phyloP scores from a whole-genome alignment of 2,113 vertebrate genomes.

The Aptenodytes patagonicus region DNA sequence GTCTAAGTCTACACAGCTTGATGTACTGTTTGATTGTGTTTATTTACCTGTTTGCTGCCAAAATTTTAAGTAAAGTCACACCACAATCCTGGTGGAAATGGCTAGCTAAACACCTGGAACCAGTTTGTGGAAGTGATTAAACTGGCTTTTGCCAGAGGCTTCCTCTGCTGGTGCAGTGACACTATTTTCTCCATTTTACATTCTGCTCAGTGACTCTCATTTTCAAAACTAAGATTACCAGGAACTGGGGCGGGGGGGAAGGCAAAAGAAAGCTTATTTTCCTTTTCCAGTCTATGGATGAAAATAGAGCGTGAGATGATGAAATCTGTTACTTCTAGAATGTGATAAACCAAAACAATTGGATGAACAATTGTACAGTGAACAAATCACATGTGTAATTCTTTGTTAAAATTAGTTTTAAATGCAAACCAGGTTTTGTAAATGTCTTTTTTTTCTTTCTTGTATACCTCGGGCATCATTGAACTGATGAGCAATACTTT shows the following conservation, averaged over 20 bases:
- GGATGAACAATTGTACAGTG: neutral
- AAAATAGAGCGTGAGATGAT: neutral
- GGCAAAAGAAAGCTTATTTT: neutral
- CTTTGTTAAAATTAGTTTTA: constrained; percentile 28
- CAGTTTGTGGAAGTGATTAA: constrained; percentile 8
- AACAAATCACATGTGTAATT: neutral
- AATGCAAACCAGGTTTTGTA: constrained; percentile 20
- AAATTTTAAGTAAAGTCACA: constrained; percentile 6
- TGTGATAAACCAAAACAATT: constrained; percentile 31
- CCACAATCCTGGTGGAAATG: neutral
- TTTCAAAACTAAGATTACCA: neutral
- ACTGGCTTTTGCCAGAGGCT: constrained; percentile 3
- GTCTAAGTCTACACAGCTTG: neutral
- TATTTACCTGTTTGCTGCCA: constrained; percentile 19
- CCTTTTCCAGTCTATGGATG: neutral
- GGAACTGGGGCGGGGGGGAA: neutral
- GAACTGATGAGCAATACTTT: neutral
- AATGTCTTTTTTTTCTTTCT: neutral
- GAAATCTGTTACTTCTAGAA: constrained; percentile 2
- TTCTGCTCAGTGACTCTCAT: neutral
- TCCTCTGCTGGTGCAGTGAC: neutral
- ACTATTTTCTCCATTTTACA: neutral
- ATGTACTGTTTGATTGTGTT: neutral
- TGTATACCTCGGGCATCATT: neutral
- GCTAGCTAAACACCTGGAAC: neutral